Evolutionary conservation across 2,888 invertebrate genomes (phyloP).

Genomic region (Eristalinus aeneus): DNA sequence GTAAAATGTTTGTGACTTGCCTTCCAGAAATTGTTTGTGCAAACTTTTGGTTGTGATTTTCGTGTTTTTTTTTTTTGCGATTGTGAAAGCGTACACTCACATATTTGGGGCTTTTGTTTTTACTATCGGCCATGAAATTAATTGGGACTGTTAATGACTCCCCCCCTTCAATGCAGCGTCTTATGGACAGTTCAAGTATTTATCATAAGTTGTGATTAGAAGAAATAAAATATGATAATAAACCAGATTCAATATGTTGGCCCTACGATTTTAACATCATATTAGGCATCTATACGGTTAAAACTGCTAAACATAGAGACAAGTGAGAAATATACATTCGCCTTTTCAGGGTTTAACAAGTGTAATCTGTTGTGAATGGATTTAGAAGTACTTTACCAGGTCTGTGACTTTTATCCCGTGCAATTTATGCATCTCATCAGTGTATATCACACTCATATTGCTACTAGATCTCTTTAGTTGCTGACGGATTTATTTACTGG

Average conservation of each 20-base stretch:
- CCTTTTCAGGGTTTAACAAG: too few relatives aligned
- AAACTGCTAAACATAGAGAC: too few relatives aligned
- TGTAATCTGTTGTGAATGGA: too few relatives aligned
- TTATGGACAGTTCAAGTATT: conserved; percentile 19
- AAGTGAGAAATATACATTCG: too few relatives aligned
- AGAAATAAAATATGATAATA: background rate
- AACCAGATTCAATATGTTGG: background rate
- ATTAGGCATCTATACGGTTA: too few relatives aligned
- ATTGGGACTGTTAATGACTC: conserved; percentile 40
- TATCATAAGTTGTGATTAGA: conserved; percentile 6
- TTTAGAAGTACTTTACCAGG: too few relatives aligned
- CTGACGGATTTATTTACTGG: too few relatives aligned
- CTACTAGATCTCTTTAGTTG: too few relatives aligned
- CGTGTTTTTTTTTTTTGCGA: background rate
- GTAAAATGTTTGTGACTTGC: conserved; percentile 34
- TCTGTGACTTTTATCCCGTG: too few relatives aligned
- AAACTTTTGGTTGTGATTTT: background rate
- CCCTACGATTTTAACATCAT: background rate
- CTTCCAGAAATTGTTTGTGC: conserved; percentile 32
- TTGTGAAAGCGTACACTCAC: conserved; percentile 1
- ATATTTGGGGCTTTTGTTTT: conserved; percentile 11
- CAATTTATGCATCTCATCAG: too few relatives aligned
- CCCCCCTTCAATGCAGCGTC: background rate
- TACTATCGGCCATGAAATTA: conserved; percentile 20
- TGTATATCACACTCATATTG: too few relatives aligned